Evolutionary conservation across 2,888 invertebrate species (phyloP).

Genomic region (Polyommatus icarus): DNA sequence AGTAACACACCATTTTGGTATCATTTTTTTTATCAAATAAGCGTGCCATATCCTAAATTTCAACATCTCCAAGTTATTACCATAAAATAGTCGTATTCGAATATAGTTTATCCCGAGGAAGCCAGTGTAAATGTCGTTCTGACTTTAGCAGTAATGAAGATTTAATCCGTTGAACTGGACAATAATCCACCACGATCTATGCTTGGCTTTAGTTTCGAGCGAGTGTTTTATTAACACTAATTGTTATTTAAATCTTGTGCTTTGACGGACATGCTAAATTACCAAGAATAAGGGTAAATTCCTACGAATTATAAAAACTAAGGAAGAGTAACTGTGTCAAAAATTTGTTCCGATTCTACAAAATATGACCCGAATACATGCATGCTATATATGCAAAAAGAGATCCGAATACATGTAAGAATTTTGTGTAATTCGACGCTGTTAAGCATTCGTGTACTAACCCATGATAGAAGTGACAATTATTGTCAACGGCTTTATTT

Average conservation of each 20-base stretch:
- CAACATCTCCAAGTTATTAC: conserved; percentile 42
- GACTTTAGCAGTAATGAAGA: conserved; percentile 67
- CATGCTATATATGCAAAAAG: too few species aligned
- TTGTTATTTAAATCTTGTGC: not conserved
- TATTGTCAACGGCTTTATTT: too few species aligned
- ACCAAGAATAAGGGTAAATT: too few species aligned
- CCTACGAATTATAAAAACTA: too few species aligned
- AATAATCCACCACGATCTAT: conserved; percentile 56
- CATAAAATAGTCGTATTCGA: conserved; percentile 61
- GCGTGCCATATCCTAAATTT: not conserved
- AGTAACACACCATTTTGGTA: not conserved
- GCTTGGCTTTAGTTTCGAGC: conserved; percentile 45
- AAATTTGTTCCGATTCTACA: too few species aligned
- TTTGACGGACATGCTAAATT: not conserved
- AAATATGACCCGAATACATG: too few species aligned
- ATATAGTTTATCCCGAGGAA: conserved; percentile 52
- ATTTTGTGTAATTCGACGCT: too few species aligned
- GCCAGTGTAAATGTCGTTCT: conserved; percentile 63
- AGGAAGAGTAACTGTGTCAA: too few species aligned
- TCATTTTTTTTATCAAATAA: not conserved
- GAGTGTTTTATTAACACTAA: not conserved
- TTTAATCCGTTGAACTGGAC: conserved; percentile 65
- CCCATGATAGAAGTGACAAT: too few species aligned
- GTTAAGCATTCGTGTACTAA: too few species aligned
- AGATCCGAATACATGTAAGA: too few species aligned